Base-by-base conservation (phyloP, 92 coral and sea anemone species). In the Anthopleura xanthogrammica region DNA sequence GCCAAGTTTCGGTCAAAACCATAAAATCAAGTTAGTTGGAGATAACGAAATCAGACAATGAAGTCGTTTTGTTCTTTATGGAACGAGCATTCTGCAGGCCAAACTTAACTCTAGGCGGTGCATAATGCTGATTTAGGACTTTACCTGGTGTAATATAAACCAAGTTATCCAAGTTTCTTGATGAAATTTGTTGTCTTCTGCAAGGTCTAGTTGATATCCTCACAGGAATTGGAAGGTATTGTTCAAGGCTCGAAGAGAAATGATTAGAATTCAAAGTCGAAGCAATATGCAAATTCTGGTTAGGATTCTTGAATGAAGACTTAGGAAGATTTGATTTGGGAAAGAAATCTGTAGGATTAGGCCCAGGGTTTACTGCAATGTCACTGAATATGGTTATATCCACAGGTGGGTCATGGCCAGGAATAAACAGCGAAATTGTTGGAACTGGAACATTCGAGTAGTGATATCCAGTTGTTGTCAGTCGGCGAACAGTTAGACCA, bases 1-100 rank as follows among this genome's bases (percentile, higher is more conserved):
- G 87, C 87, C 82, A 84, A 50, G 87, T 84, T 52, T 84, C 87
- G 5, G 87, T 84, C 46, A 84, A 41, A 46, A 71, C 87, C 58
- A 84, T 40, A 36, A 73, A 2, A 36, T 73, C 77, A 73, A 73
- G 77, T 40, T 73, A 23, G 12, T 73, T 40, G 19, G 77, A 29
- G 77, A 73, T 73, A n/a, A 73, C 77, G 23, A 73, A 46, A 36
- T 73, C 77, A 36, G 12, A 73, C 16, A 73, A 46, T 5, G 13
- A 5, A 36, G 77, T 50, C 20, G 50, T 46, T 46, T 73, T 73
- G 40, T 46, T 40, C 50, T 14, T 46, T 40, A 73, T 46, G 46
- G 77, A 73, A 40, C 54, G 77, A 73, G 77, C 77, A 73, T 62
- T 62, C 70, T 36, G 19, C 2, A 62, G 70, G 29, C 70, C 70